Evolutionary conservation across 2,113 vertebrate species (phyloP).

Genomic region (Calidris pugnax): DNA sequence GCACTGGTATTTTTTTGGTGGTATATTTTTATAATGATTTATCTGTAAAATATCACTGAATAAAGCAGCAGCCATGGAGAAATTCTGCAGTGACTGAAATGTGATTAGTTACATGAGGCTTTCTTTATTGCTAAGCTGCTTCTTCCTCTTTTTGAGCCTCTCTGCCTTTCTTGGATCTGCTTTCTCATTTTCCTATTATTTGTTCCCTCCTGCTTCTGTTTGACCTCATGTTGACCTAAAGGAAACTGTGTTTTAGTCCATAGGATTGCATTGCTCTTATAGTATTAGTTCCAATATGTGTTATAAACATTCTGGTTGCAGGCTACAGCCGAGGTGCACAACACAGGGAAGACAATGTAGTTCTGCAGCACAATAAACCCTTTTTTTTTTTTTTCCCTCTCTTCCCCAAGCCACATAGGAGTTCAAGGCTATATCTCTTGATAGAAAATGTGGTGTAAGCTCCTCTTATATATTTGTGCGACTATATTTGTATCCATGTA

Average conservation of each 20-base stretch:
- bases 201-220: neutral
- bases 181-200: slow-evolving; percentile 31
- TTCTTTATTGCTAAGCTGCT: neutral
- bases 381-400: neutral
- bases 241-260: neutral
- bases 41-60: neutral
- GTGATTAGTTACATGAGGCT: neutral
- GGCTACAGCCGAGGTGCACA: neutral
- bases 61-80: neutral
- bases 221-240: slow-evolving; percentile 5
- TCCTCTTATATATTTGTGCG: neutral
- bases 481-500: neutral
- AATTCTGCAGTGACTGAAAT: neutral
- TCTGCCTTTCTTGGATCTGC: neutral
- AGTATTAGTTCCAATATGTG: neutral
- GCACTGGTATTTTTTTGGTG: neutral
- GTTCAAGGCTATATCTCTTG: neutral
- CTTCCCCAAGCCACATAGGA: neutral
- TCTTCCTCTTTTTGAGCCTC: neutral
- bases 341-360: neutral
- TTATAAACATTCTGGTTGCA: slow-evolving; percentile 24
- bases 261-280: slow-evolving; percentile 11
- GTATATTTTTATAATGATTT: neutral
- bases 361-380: neutral
- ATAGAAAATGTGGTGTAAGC: neutral